Evolutionary conservation across 1,140 invertebrate genomes (phyloP).

Genomic region (Drosophila cardini): DNA sequence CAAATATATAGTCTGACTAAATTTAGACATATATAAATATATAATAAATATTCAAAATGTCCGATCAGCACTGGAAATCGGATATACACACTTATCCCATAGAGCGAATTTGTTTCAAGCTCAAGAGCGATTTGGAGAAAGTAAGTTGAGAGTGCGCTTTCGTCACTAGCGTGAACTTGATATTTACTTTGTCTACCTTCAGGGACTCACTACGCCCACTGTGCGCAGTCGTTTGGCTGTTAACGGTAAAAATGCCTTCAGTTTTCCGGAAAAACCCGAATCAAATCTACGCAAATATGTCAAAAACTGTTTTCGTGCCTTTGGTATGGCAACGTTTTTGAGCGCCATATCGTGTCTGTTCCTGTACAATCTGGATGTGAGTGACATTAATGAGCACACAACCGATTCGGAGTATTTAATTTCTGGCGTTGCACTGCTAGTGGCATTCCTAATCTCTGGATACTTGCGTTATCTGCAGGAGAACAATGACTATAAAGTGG

Average conservation of each 20-base stretch:
- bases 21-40: too few species aligned
- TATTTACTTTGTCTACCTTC: neutral
- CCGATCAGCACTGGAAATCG: neutral
- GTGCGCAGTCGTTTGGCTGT: constrained; percentile 20
- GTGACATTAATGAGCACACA: accelerated
- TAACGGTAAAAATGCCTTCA: constrained; percentile 47
- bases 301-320: constrained; percentile 26
- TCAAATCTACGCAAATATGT: neutral
- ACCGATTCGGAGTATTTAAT: constrained; percentile 10
- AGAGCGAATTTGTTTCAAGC: neutral
- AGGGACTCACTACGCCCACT: constrained; percentile 36
- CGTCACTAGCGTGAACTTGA: neutral
- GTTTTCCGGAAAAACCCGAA: neutral
- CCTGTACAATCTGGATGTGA: neutral
- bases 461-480: constrained; percentile 18
- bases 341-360: constrained; percentile 13
- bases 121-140: neutral
- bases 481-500: constrained; percentile 25
- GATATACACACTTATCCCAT: neutral
- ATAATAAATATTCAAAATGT: neutral
- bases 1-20: neutral
- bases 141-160: constrained; percentile 9
- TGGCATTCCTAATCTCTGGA: constrained; percentile 30
- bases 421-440: constrained; percentile 4
- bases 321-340: constrained; percentile 25